phyloP scores from a whole-genome alignment of 2,113 vertebrate genomes.

The Muscicapa adusta region DNA sequence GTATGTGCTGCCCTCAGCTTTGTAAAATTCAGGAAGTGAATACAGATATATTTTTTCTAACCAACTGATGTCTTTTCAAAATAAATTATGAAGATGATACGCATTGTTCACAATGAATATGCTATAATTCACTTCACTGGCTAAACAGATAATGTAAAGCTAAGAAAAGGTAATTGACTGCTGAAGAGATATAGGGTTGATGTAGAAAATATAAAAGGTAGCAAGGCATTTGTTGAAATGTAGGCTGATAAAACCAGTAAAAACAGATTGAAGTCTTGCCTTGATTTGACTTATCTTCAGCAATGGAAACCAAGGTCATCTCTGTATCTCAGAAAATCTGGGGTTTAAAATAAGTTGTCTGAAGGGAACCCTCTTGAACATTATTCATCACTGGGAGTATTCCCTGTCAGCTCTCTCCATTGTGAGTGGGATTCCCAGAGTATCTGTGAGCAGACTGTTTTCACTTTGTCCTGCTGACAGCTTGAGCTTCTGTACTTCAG shows the following conservation, averaged over 20 bases:
- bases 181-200: slow-evolving; percentile 57
- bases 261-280: slow-evolving; percentile 73
- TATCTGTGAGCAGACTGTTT: slow-evolving; percentile 53
- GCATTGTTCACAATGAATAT: slow-evolving; percentile 72
- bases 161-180: slow-evolving; percentile 65
- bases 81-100: slow-evolving; percentile 67
- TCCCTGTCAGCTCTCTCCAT: slow-evolving; percentile 53
- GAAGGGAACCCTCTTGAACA: slow-evolving; percentile 60
- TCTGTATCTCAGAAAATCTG: slow-evolving; percentile 68
- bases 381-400: slow-evolving; percentile 62
- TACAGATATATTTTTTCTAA: slow-evolving; percentile 43
- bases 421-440: slow-evolving; percentile 48
- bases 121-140: slow-evolving; percentile 72
- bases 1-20: slow-evolving; percentile 37
- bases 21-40: slow-evolving; percentile 40
- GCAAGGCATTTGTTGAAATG: slow-evolving; percentile 69
- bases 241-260: slow-evolving; percentile 73
- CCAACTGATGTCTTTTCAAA: slow-evolving; percentile 59
- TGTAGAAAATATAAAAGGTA: slow-evolving; percentile 72
- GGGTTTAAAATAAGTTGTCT: slow-evolving; percentile 72
- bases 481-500: slow-evolving; percentile 35
- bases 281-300: slow-evolving; percentile 75
- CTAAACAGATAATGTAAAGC: slow-evolving; percentile 71
- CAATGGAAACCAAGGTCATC: slow-evolving; percentile 57
- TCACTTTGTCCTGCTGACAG: slow-evolving; percentile 34